Base-by-base conservation (phyloP, 1,140 invertebrate species). In the Drosophila fuyamai region DNA sequence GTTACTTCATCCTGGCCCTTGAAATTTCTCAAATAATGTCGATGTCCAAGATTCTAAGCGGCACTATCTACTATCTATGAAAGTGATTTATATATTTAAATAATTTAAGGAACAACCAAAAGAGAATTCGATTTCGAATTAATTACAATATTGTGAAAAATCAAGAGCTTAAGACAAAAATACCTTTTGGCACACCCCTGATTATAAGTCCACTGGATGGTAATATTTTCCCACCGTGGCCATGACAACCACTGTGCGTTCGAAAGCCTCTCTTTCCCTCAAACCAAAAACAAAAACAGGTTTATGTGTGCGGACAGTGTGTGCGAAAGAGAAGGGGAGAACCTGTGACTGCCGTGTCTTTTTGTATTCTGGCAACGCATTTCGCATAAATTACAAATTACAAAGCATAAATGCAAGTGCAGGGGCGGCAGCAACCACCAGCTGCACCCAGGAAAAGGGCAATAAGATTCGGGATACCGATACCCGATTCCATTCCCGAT, bases 301-400 rank as follows among this genome's bases (percentile, higher is more conserved):
- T 86, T 86, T 86, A 83, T 67, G 44, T 46, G 73, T 58, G 55
- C 54, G 47, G 18, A 51, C 44, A 16, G 36, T 13, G 32, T 56
- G 13, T 36, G n/a, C 27, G 14, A 57, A 23, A 47, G 14, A 48
- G 56, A 53, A 53, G 58, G 46, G 47, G 35, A 54, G 40, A 53
- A 27, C n/a, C 36, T 27, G 41, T 38, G 61, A 46, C 70, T 47
- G 48, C 71, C 56, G 44, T 85, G 81, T 71, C 73, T 85, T 76
- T 85, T 76, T 51, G 82, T 88, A 82, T 82, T 79, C 83, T 82
- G 79, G 82, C 82, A 86, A 86, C 83, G 82, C 82, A 88, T 88
- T 86, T 86, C 66, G 83, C 80, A 88, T 88, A 88, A 86, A 83
- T 86, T 83, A 88, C 46, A 88, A 86, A 83, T 88, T 83, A 88